phyloP scores from a whole-genome alignment of 2,113 vertebrate species.

The Sinocyclocheilus maitianheensis region DNA sequence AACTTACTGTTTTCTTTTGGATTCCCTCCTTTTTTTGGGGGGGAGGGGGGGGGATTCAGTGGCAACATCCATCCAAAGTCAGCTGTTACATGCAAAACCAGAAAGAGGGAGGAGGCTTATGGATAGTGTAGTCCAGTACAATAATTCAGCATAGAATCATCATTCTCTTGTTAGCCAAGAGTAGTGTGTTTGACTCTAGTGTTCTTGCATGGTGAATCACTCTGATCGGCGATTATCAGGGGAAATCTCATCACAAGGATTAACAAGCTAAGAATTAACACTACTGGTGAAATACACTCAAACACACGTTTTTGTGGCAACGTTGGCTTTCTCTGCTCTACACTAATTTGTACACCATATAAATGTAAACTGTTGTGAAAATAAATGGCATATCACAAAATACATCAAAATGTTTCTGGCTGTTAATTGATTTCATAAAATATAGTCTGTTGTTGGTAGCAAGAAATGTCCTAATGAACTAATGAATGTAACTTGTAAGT shows the following conservation, averaged over 20 bases:
- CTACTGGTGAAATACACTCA: constrained; percentile 52
- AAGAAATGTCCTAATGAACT: background rate
- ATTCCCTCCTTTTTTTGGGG: background rate
- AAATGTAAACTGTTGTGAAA: constrained; percentile 91
- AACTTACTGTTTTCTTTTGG: background rate
- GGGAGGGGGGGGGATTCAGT: background rate
- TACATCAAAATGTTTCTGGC: background rate
- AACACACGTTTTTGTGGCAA: constrained; percentile 63
- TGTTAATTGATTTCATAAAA: constrained; percentile 13
- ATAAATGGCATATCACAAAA: constrained; percentile 83
- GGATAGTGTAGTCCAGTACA: constrained; percentile 37
- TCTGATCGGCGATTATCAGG: background rate
- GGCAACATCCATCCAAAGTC: constrained; percentile 1
- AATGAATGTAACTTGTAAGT: background rate
- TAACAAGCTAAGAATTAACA: constrained; percentile 26
- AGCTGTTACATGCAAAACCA: background rate
- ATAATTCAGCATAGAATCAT: constrained; percentile 12
- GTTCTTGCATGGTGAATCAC: constrained; percentile 18
- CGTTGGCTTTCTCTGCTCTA: constrained; percentile 77
- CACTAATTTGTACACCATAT: constrained; percentile 84
- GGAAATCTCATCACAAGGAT: constrained; percentile 25
- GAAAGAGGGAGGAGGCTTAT: constrained; percentile 7
- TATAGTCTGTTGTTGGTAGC: background rate
- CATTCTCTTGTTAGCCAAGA: constrained; percentile 18
- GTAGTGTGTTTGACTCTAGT: constrained; percentile 22